Percentiles rank a stretch among this genome's conserved stretches.
These are phyloP conservation scores for Prunella fulvescens DNA, from an alignment of 2,113 vertebrate species.

Conservation along the genomic window DNA sequence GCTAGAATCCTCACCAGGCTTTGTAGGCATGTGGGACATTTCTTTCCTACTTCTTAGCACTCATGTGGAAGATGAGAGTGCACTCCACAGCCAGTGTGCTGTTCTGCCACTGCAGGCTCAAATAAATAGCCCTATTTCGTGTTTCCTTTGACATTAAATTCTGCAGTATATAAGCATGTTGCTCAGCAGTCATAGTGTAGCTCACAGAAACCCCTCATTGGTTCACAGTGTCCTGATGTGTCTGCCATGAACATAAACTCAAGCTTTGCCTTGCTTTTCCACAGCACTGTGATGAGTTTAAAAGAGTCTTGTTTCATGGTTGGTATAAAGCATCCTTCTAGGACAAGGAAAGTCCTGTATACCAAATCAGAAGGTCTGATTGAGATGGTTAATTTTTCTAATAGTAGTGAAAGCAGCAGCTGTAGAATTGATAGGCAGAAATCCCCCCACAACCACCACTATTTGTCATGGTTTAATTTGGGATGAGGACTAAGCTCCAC, in stretches of 20 bases:
- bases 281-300: not conserved
- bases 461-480: not conserved
- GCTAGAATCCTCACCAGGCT: not conserved
- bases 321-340: conserved; percentile 21
- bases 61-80: not conserved
- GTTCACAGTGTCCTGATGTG: not conserved
- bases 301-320: not conserved
- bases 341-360: not conserved
- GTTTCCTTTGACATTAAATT: not conserved
- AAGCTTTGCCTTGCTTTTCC: not conserved
- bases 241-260: not conserved
- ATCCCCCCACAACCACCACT: not conserved
- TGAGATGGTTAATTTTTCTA: not conserved
- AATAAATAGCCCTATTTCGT: not conserved
- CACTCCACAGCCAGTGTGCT: not conserved
- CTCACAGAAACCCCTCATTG: not conserved
- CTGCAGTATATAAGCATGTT: not conserved
- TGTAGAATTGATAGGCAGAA: conserved; percentile 17
- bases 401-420: conserved; percentile 11
- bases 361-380: not conserved
- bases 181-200: not conserved
- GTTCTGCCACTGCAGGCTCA: not conserved
- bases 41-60: not conserved
- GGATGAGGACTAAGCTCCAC: not conserved
- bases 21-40: not conserved